Base-by-base conservation (phyloP, 2,113 vertebrate genomes). In the Columba livia region DNA sequence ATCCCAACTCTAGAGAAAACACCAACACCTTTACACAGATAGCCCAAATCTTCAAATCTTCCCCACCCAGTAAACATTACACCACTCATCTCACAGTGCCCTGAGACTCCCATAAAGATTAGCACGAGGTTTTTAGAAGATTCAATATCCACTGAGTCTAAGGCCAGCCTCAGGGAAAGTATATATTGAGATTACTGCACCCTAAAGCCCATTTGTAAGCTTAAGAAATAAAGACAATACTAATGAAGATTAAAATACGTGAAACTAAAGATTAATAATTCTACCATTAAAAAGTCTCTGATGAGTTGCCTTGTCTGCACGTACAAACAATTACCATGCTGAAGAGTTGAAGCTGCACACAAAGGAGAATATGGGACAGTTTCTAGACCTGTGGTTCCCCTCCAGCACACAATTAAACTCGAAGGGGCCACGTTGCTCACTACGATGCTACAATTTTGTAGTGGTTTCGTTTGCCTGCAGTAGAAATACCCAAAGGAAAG, bases 121-220 rank as follows among this genome's bases (percentile, higher is more conserved):
- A 74, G 38, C n/a, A 36, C 17, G 21, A 34, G 40, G 23, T 61
- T 53, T 54, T 78, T 4, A 78, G 69, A 62, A 62, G 69, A 32
- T 1, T 38, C 0, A 0, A 64, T 3, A 60, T 0, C 18, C 51
- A 47, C 28, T 0, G 15, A 74, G 54, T 14, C 61, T 36, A 87
- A 90, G 28, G 32, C 42, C 53, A 65, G 36, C 18, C 34, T 44
- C 44, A 44, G 44, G 44, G 44, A 44, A 44, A 70, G 6, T 9
- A 29, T 85, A 79, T 5, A 79, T 24, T 9, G 1, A 71, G 23
- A n/a, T 10, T 23, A 69, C 29, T 14, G 40, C 36, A 56, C 24
- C 54, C 73, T 42, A 40, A 78, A 90, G 70, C 5, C 13, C 18
- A 29, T 3, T 21, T 15, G 1, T 47, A 86, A 79, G 23, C 10